Evolutionary conservation across 1,140 invertebrate species (phyloP), one percentile per base, ranked within the genome.

Genomic region (Tribolium castaneum): DNA sequence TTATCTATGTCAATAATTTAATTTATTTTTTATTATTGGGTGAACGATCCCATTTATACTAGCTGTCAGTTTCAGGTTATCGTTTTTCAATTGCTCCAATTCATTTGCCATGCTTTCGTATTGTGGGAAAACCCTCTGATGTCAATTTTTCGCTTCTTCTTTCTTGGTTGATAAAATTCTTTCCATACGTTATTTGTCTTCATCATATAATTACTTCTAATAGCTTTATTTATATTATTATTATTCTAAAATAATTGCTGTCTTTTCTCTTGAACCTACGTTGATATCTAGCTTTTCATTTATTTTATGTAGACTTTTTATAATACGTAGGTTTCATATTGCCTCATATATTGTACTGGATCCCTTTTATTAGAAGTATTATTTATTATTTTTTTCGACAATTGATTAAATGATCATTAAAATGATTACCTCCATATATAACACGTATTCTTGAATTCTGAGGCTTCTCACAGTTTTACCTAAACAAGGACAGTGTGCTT

Each of bases 191-290:
- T 54, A 16, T 54, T 54, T 54, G 52, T 16, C 52, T 54, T 54
- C 52, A 14, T 54, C 52, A 54, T 16, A 54, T 54, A 54, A 54
- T 54, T 54, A 54, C 16, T 54, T 54, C 52, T 54, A 54, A 54
- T 54, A 54, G 52, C 52, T 54, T 54, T 54, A 54, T 54, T 54
- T 54, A 54, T 54, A 54, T 54, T 54, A 54, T 50, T 50, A 50
- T 30, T 50, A 14, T 14, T 50, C 49, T 50, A 50, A 50, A 50
- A 50, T 50, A 50, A 50, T 50, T 50, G 49, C 49, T 50, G n/a
- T n/a, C 49, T 50, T n/a, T 50, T 50, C 49, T 14, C 13, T 50
- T 50, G 49, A 50, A 10, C 6, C 49, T 50, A 14, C 10, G 49
- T 50, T 50, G 49, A 30, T 30, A 30, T 30, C 25, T 30, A 30